These are phyloP conservation scores for Xenus cinereus DNA, from an alignment of 2,113 vertebrate genomes.

Conservation along the genomic window DNA sequence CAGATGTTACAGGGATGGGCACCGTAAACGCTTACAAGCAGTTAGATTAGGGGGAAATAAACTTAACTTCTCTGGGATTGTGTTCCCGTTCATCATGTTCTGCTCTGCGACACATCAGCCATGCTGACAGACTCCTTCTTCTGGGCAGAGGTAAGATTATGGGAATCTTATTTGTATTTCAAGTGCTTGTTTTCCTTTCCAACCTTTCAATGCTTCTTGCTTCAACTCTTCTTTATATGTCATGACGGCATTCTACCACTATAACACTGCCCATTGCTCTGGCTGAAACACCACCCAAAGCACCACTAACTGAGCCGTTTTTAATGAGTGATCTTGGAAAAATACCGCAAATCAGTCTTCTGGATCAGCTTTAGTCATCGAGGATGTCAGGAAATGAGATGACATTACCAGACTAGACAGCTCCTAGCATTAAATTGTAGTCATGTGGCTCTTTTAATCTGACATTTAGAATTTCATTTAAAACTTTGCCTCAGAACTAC, in stretches of 20 bases:
- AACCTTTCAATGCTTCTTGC: background rate
- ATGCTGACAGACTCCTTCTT: background rate
- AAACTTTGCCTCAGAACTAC: background rate
- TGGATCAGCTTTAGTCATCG: background rate
- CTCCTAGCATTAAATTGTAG: background rate
- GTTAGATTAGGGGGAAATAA: background rate
- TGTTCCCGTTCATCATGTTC: background rate
- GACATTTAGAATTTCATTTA: background rate
- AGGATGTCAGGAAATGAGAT: background rate
- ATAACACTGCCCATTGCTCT: background rate
- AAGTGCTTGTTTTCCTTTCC: background rate
- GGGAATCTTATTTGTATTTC: background rate
- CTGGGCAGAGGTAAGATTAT: background rate
- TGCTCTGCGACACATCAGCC: background rate
- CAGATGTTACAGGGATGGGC: background rate
- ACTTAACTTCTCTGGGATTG: background rate
- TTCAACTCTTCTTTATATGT: background rate
- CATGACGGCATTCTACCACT: background rate
- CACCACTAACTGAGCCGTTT: background rate
- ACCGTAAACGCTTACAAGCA: background rate
- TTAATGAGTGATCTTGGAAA: background rate
- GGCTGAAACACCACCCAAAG: background rate
- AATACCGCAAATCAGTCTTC: background rate
- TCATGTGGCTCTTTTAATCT: background rate
- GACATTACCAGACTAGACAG: background rate